Evolutionary conservation across 2,888 invertebrate genomes (phyloP), one percentile per base, ranked within the genome.

Genomic region (Bombylius discolor): DNA sequence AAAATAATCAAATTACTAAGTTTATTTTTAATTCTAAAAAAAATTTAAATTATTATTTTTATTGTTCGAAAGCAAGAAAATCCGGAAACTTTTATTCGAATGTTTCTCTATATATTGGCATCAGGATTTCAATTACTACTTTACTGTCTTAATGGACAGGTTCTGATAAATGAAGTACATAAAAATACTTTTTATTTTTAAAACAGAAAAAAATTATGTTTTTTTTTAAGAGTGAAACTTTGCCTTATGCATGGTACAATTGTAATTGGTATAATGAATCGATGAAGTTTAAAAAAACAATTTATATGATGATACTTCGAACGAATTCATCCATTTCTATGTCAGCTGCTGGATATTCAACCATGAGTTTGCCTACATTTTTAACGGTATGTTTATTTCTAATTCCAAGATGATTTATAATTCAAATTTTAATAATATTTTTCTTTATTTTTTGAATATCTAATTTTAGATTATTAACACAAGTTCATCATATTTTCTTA

Each of bases 211-310:
- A 42, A 3, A 36, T 36, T 36, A 13, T 32, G 5, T 14, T 12
- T n/a, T 45, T 36, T 52, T 47, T 42, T n/a, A 31, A 70, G 71
- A 67, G 66, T 46, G 69, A 68, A 44, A 52, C 62, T 0, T 49
- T 71, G 0, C 58, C 63, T 9, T 8, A 54, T 4, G 62, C 64
- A n/a, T 68, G 66, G 63, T 71, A 70, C 49, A 60, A 63, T 34
- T 66, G 66, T 32, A 55, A 56, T 11, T 71, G 70, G 70, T 70
- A 69, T 44, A 62, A 67, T 6, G 68, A 70, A 49, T 61, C 64
- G 6, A 56, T 53, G 5, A 64, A 68, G 3, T 71, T 66, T 34
- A 63, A 66, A 53, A 62, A 61, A 31, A 59, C 67, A 8, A 61
- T 67, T 3, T 63, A 62, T 44, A 64, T 70, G 56, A 68, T 70